phyloP scores from a whole-genome alignment of 2,797 vertebrate species.

The Ispidina picta region DNA sequence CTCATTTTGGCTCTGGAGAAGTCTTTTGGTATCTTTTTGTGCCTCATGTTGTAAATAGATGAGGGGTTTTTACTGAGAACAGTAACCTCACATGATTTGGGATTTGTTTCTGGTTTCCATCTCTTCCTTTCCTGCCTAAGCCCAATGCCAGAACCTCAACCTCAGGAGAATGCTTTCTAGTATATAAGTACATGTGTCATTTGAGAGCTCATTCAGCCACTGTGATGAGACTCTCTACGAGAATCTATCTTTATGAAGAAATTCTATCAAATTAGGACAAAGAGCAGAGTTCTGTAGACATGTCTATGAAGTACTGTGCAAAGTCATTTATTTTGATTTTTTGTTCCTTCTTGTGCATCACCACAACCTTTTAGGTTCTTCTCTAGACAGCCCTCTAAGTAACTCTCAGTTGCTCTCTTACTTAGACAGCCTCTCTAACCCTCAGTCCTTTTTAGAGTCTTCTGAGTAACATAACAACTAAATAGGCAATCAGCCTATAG shows the following conservation, averaged over 20 bases:
- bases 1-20: neutral
- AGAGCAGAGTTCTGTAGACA: neutral
- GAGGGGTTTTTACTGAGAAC: neutral
- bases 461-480: neutral
- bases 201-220: neutral
- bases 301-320: neutral
- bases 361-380: neutral
- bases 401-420: too few relatives aligned
- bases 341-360: neutral
- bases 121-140: neutral
- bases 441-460: neutral
- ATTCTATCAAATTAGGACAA: neutral
- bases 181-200: neutral
- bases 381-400: neutral
- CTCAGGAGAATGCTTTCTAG: neutral
- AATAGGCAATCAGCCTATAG: neutral
- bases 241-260: neutral
- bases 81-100: constrained; percentile 5
- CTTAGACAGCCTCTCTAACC: too few relatives aligned
- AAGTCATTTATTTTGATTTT: neutral
- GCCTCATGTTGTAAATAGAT: constrained; percentile 17
- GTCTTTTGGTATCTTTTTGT: constrained; percentile 3
- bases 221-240: neutral
- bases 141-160: neutral
- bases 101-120: neutral